Evolutionary conservation across 2,888 invertebrate genomes (phyloP), one percentile per base, ranked within the genome.

Genomic region (Phortica magna): DNA sequence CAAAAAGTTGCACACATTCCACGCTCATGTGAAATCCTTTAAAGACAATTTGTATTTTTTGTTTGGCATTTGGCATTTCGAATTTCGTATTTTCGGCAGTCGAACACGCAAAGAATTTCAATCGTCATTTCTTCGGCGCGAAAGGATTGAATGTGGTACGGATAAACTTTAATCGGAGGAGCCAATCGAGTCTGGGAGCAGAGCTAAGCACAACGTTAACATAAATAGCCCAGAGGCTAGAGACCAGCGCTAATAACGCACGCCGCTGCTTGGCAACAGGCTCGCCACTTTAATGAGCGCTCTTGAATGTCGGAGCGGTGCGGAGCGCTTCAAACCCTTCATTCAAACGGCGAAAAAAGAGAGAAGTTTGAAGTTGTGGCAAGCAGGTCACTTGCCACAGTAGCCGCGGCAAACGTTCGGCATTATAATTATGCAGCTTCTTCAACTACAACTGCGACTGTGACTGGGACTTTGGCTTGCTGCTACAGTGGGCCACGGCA

Each of bases 161-260:
- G 88, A 89, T 88, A 87, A 89, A 89, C 88, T 83, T 88, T 84
- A 88, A 88, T 88, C 89, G 80, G 77, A 78, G 86, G 84, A n/a
- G 2, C 31, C 2, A 31, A 31, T 31, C 31, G 84, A 77, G 70
- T 64, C 77, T 73, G 39, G 31, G 53, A 53, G 42, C 79, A 72
- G 76, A 78, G 79, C 68, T 59, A 79, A 81, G 77, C 82, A 77
- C 67, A 82, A 77, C 73, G 70, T 79, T 71, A 64, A n/a, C n/a
- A n/a, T n/a, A n/a, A 64, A 43, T 80, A 59, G 84, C 88, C 88
- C 61, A 61, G 77, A 79, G 88, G 85, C 86, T 81, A 88, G 88
- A 61, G 48, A 48, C 48, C 1, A 6, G 48, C 9, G 3, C 9
- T 12, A 48, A 48, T 14, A 48, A 48, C 48, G 48, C 48, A 48